These are phyloP conservation scores for Mesopsocus fuscifrons DNA, from an alignment of 2,888 invertebrate species.

Conservation along the genomic window DNA sequence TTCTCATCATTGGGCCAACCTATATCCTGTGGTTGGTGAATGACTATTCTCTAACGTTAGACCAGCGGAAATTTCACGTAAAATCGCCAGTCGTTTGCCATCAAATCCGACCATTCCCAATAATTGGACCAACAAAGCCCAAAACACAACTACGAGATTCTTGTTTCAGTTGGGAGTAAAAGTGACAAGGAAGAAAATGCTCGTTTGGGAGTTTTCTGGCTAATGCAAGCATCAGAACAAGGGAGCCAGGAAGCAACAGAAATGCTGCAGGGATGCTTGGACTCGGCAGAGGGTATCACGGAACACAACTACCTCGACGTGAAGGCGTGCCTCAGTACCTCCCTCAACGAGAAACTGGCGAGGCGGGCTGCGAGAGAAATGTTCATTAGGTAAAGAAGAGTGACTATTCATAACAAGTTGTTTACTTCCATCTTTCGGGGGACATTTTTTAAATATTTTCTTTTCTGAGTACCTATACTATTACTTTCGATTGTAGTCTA, in stretches of 20 bases:
- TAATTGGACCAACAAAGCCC: too few species aligned
- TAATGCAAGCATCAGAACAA: constrained; percentile 83
- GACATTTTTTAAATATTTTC: too few species aligned
- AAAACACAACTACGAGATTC: too few species aligned
- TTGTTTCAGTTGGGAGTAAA: constrained; percentile 38
- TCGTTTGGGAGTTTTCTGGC: constrained; percentile 70
- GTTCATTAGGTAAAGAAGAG: constrained; percentile 47
- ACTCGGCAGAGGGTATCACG: constrained; percentile 46
- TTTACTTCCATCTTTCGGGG: background rate
- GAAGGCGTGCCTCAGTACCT: constrained; percentile 61
- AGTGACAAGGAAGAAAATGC: constrained; percentile 51
- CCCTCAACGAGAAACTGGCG: constrained; percentile 70
- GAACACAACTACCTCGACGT: constrained; percentile 55
- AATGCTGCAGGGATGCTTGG: constrained; percentile 52
- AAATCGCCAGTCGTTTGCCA: too few species aligned
- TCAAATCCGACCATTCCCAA: too few species aligned
- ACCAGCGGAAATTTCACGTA: too few species aligned
- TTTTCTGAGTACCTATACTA: background rate
- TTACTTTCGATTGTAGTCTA: constrained; percentile 30
- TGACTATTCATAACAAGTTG: background rate
- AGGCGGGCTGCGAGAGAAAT: constrained; percentile 72
- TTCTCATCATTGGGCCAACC: too few species aligned
- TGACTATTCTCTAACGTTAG: too few species aligned
- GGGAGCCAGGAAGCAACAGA: constrained; percentile 75
- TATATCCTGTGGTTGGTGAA: too few species aligned